Evolutionary conservation across 2,797 vertebrate species (phyloP), one percentile per base, ranked within the genome.

Genomic region (Typhlichthys eigenmanni): DNA sequence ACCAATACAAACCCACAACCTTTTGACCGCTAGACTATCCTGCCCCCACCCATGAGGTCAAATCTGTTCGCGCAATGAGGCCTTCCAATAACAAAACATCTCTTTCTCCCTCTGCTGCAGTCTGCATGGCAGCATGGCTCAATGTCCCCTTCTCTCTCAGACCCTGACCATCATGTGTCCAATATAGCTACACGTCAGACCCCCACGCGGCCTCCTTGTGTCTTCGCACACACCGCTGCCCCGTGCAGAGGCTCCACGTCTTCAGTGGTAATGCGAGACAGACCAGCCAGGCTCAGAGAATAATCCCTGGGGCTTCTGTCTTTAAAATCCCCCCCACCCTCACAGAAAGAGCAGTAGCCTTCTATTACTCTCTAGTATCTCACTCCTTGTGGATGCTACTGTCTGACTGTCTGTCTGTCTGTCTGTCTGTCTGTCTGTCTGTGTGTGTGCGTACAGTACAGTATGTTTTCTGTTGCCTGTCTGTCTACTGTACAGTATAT

Each of bases 231-330:
- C 8, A 38, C 7, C 43, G n/a, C 10, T 52, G 4, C 12, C 16
- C 24, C 38, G 38, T 72, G 60, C 48, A 58, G 71, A 63, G 65
- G 52, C 71, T 50, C 50, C 58, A 19, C 47, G 66, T 55, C 57
- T 75, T 79, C 55, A 66, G 58, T 60, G 52, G 13, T 73, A 63
- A 80, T 64, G 55, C 48, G 50, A 49, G 67, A 17, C 47, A n/a
- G 62, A 68, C 59, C 57, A 60, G 46, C 49, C 46, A 52, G 67
- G 68, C 68, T 72, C 63, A 66, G 24, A 61, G 50, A 70, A 46
- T 74, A 55, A 62, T 63, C 58, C 71, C 52, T 11, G 2, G 55
- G 52, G 60, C 68, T 66, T 49, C 51, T 49, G 52, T 67, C 51
- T 51, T 69, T 66, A 56, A 68, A 69, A 76, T 62, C 38, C 47